These are phyloP conservation scores for Dicrurus megarhynchus DNA, from an alignment of 2,113 vertebrate genomes.

Conservation along the genomic window DNA sequence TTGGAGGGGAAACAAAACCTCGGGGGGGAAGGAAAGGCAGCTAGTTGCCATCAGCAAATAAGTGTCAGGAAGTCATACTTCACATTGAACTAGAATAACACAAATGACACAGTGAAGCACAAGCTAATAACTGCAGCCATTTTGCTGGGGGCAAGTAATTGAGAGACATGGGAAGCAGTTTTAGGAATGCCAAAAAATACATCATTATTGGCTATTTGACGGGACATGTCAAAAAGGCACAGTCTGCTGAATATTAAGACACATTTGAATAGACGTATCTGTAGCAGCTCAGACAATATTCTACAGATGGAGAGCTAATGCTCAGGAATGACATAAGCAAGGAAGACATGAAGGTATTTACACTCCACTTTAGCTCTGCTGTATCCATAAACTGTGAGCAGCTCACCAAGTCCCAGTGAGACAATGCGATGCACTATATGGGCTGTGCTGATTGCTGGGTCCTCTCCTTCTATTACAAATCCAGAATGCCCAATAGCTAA, in stretches of 20 bases:
- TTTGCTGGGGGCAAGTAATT: conserved; percentile 22
- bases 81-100: not conserved
- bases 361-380: not conserved
- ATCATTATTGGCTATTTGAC: conserved; percentile 20
- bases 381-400: not conserved
- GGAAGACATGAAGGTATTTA: not conserved
- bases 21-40: not conserved
- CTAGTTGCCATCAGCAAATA: not conserved
- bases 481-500: not conserved
- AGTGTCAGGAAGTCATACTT: conserved; percentile 52
- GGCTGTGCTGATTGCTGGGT: not conserved
- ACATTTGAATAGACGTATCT: not conserved
- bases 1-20: not conserved
- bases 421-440: not conserved
- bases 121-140: conserved; percentile 33
- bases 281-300: not conserved
- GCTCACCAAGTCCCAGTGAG: not conserved
- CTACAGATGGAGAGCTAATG: not conserved
- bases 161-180: not conserved
- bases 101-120: conserved; percentile 2
- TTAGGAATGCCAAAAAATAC: not conserved
- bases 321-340: not conserved
- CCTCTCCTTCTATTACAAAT: not conserved
- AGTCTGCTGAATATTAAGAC: not conserved
- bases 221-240: conserved; percentile 24